Evolutionary conservation across 2,888 invertebrate species (phyloP).

Genomic region (Caenorhabditis angaria): DNA sequence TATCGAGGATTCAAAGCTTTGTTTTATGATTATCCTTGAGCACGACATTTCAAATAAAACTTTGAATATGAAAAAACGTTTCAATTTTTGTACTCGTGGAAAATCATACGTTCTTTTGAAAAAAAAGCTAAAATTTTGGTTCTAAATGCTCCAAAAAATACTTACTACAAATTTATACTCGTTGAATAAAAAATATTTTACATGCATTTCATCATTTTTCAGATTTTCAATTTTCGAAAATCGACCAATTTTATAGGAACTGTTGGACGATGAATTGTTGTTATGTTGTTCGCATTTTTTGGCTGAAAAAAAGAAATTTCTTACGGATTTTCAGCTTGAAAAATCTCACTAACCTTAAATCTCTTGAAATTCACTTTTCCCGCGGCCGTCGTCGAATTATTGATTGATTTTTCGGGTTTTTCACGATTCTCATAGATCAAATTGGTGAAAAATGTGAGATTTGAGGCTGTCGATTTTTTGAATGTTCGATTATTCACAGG

Average conservation of each 20-base stretch:
- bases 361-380: neutral
- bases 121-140: too few relatives aligned
- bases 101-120: too few relatives aligned
- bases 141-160: too few relatives aligned
- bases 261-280: neutral
- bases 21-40: too few relatives aligned
- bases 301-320: neutral
- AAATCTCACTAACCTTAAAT: neutral
- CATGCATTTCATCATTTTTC: neutral
- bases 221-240: neutral
- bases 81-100: too few relatives aligned
- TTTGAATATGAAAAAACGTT: too few relatives aligned
- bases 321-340: too few relatives aligned
- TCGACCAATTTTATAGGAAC: slow-evolving; percentile 1
- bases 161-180: too few relatives aligned
- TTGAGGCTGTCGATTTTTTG: neutral
- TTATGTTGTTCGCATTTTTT: neutral
- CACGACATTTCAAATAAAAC: too few relatives aligned
- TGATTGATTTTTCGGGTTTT: neutral
- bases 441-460: neutral
- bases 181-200: neutral
- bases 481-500: neutral
- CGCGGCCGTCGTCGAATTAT: neutral
- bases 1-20: too few relatives aligned
- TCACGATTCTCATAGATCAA: neutral